Evolutionary conservation across 2,797 vertebrate species (phyloP), one percentile per base, ranked within the genome.

Genomic region (Pipistrellus pipistrellus): DNA sequence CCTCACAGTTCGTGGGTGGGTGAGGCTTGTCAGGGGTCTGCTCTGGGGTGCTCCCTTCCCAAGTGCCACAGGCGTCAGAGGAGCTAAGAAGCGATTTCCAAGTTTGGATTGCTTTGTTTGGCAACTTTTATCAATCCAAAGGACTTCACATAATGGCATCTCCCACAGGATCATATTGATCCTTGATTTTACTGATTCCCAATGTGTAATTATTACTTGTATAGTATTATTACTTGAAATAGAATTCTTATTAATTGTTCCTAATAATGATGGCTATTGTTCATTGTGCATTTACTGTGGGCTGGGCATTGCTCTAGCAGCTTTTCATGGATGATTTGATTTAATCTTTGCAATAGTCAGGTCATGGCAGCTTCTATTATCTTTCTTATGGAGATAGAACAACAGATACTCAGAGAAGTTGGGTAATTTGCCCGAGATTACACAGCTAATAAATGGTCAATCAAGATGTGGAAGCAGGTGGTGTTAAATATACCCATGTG

Each of bases 51-150:
- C 2, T 53, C 53, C 80, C 92, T 85, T 75, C 92, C 23, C 71
- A 8, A 64, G 68, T 7, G 7, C 4, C 21, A 41, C n/a, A 82
- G 27, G 59, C 20, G 69, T 72, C 11, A 71, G 81, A 95, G 38
- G 27, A 69, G 48, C 27, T 68, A 0, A 11, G 55, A 91, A 55
- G 69, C 72, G 21, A 77, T 73, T 92, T 91, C 30, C 78, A 25
- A 90, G 82, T 96, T 95, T 96, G 51, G 32, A 18, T 68, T 48
- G 30, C 73, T 90, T 97, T 93, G 68, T 71, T 91, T 75, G 82
- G 88, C 27, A 86, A 35, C 76, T 81, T 73, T 18, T n/a, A 85
- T 88, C 86, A 89, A 69, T 87, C 44, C 57, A 41, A 87, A 90
- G 82, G 30, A 48, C 12, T 20, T 90, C 21, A n/a, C 6, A 23